These are phyloP conservation scores for Amphilophus citrinellus DNA, from an alignment of 2,113 vertebrate species.

Conservation along the genomic window DNA sequence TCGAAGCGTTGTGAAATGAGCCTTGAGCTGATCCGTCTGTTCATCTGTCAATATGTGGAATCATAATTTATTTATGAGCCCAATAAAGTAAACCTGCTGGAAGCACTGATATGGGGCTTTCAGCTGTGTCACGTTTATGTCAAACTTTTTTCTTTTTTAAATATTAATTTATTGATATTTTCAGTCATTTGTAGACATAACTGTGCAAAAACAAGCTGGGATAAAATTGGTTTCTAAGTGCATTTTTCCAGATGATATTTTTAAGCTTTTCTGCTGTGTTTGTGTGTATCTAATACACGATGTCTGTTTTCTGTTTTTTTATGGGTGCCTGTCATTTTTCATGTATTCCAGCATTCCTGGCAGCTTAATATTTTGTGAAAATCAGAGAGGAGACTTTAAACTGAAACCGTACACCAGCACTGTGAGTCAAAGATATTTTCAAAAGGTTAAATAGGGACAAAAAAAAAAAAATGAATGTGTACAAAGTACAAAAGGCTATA, in stretches of 20 bases:
- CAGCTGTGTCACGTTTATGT: not conserved
- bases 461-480: not conserved
- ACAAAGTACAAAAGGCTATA: not conserved
- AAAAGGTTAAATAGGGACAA: not conserved
- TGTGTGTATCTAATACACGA: not conserved
- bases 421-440: not conserved
- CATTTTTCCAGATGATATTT: not conserved
- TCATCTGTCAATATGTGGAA: not conserved
- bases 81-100: not conserved
- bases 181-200: not conserved
- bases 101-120: too few relatives aligned
- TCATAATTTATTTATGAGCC: not conserved
- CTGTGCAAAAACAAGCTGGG: not conserved
- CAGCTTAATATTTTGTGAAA: not conserved
- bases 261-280: not conserved
- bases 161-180: not conserved
- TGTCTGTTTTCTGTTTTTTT: not conserved
- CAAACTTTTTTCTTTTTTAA: not conserved
- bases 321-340: not conserved
- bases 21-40: not conserved
- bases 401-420: not conserved
- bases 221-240: not conserved
- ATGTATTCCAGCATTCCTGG: not conserved
- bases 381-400: rapidly evolving
- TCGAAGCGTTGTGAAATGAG: not conserved